Base-by-base conservation (phyloP, 2,888 invertebrate genomes). In the Chrysotoxum bicinctum region DNA sequence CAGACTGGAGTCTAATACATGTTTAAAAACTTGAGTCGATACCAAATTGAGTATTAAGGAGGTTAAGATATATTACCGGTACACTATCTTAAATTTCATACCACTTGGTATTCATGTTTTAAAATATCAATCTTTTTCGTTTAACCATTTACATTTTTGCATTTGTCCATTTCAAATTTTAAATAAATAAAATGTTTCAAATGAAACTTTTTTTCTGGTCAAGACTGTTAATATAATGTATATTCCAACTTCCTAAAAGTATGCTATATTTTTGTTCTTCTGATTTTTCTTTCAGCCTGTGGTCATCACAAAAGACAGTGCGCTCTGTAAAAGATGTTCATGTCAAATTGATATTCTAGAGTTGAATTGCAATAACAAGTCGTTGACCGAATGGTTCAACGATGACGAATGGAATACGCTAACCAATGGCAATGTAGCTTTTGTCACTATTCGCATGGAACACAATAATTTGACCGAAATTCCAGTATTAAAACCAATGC, bases 361-460 rank as follows among this genome's bases (percentile, higher is more conserved):
- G 19, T 92, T 95, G 3, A 92, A 95, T 88, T 95, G 95, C 83
- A 92, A 92, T 9, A 92, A 93, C 12, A 92, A 91, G 83, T 92
- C 91, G 10, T 89, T 95, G 7, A 90, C 90, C 0, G 89, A 89
- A 1, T 93, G 93, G 89, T 94, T 95, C 87, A 92, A 91, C 1
- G 90, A 91, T 19, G 91, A 92, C 0, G 93, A 94, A 76, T 95
- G 95, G 95, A 89, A 92, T 7, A 91, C 85, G 0, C 68, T 92
- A 8, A 88, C 87, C 75, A 88, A 89, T 79, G 90, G 89, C 1
- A 89, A 90, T 68, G 26, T 89, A 1, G 48, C 87, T 2, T 91
- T 91, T 52, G 89, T 91, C 30, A 89, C 88, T 1, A 89, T 92
- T 0, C 89, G 89, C 4, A 56, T 92, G 68, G 89, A 90, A 40